These are phyloP conservation scores for Bostrychus sinensis DNA, from an alignment of 2,113 vertebrate species.

Conservation along the genomic window DNA sequence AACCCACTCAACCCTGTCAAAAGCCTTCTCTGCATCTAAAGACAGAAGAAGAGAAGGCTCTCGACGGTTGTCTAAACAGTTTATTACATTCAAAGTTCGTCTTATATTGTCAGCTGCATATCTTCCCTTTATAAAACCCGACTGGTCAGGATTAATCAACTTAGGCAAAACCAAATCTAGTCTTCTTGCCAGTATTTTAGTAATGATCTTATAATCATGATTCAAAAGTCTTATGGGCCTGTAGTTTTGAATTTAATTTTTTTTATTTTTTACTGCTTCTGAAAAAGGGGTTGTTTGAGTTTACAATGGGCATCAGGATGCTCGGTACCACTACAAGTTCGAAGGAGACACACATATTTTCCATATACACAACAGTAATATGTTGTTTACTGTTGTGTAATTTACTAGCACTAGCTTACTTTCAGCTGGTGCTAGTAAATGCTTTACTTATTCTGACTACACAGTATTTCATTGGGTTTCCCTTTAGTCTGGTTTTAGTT, in stretches of 20 bases:
- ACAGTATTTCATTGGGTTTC: neutral
- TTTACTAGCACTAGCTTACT: neutral
- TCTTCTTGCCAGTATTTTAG: neutral
- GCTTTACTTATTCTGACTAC: slow-evolving; percentile 7
- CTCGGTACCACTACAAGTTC: too few species aligned
- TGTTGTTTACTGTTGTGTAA: too few species aligned
- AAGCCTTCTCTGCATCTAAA: neutral
- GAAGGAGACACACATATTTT: too few species aligned
- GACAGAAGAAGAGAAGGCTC: neutral
- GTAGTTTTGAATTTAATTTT: too few species aligned
- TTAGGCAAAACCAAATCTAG: neutral
- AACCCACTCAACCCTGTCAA: neutral
- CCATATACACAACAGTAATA: too few species aligned
- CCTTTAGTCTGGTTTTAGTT: neutral
- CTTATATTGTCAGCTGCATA: too few species aligned
- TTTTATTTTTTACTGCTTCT: too few species aligned
- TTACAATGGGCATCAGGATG: too few species aligned
- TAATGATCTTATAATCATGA: neutral
- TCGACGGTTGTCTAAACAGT: neutral
- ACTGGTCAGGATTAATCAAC: neutral
- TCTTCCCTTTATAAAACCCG: too few species aligned
- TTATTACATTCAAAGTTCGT: too few species aligned
- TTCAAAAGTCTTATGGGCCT: neutral
- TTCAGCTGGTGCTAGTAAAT: slow-evolving; percentile 6
- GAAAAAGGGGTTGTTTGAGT: too few species aligned